Base-by-base conservation (phyloP, 2,113 vertebrate species). In the Cavia porcellus region DNA sequence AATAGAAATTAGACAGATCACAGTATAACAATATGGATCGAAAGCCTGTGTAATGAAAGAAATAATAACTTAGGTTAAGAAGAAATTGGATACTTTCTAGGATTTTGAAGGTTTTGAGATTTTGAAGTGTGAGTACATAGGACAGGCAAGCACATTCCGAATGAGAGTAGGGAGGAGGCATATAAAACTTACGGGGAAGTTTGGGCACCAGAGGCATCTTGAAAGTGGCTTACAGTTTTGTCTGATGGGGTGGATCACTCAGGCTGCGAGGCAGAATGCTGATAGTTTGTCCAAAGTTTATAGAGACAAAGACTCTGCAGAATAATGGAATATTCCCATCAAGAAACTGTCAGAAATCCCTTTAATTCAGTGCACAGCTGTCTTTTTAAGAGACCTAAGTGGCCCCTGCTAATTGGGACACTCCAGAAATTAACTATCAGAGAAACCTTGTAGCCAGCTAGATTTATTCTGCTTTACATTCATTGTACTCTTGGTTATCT, bases 1-100 rank as follows among this genome's bases (percentile, higher is more conserved):
- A 77, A 83, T 61, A 95, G 74, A 68, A 96, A 84, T 66, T 89
- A 95, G 93, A 75, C 62, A 93, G 52, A 55, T 88, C 32, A 47
- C 15, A 28, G 1, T 91, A 13, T 90, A 88, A n/a, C 12, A 45
- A 5, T 75, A 25, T 55, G 14, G n/a, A 68, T 55, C 62, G 24
- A 79, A 90, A 87, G 47, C 14, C 17, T n/a, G 4, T 74, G 0
- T 70, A 85, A 52, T 87, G 3, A 66, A 81, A 95, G 47, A 92
- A 79, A 70, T 20, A 57, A 17, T 92, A 59, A 92, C 61, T 91
- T 80, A 19, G 68, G 28, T 79, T 59, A 85, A 55, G 22, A 45
- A 81, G 70, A 89, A 57, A 55, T 11, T 52, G 22, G 32, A 38
- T 82, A 38, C 32, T 86, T 74, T 82, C 7, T 75, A 77, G 42